These are phyloP conservation scores for Oreohelix idahoensis DNA, from an alignment of 1,140 invertebrate genomes.

Conservation along the genomic window DNA sequence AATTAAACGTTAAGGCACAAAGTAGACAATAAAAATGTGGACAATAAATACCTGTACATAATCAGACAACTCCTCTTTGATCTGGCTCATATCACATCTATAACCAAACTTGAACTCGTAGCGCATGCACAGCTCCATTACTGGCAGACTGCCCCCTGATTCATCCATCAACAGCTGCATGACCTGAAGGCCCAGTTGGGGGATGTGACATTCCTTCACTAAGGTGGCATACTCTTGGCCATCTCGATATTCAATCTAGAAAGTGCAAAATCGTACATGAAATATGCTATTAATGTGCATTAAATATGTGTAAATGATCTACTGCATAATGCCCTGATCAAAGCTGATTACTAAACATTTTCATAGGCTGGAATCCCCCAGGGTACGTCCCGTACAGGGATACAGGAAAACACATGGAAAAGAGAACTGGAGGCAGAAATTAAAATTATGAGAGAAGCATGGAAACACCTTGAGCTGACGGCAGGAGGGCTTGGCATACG, in stretches of 20 bases:
- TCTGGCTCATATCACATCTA: conserved; percentile 73
- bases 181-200: conserved; percentile 74
- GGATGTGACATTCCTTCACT: conserved; percentile 55
- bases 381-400: no score
- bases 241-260: conserved; percentile 54
- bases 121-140: conserved; percentile 74
- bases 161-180: conserved; percentile 77
- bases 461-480: no score
- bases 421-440: no score
- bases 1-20: no score
- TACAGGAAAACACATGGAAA: no score
- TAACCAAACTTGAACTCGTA: conserved; percentile 74
- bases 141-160: conserved; percentile 72
- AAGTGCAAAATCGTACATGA: not conserved
- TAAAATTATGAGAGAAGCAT: no score
- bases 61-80: conserved; percentile 74
- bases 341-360: no score
- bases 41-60: conserved; percentile 73
- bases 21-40: not conserved
- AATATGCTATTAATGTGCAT: no score
- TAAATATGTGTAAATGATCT: no score
- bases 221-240: conserved; percentile 56
- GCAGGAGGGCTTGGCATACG: no score
- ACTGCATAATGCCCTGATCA: no score
- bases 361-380: no score